phyloP scores from a whole-genome alignment of 1,140 invertebrate species.

The Elymnias hypermnestra region DNA sequence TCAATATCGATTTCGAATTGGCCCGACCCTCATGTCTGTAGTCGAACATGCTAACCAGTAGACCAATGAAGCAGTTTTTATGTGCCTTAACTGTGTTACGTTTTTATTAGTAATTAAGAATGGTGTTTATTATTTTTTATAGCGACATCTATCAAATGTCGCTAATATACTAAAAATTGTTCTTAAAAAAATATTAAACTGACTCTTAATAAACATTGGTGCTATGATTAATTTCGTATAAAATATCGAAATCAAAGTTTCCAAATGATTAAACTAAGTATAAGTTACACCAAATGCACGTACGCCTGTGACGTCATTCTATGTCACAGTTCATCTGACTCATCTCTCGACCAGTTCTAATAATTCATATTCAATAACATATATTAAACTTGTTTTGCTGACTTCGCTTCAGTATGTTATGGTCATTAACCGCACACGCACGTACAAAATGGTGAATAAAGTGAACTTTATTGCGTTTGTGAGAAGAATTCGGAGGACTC shows the following conservation, averaged over 20 bases:
- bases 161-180: no score
- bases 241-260: neutral
- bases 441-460: slow-evolving; percentile 28
- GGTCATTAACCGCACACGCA: slow-evolving; percentile 27
- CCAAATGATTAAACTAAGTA: slow-evolving; percentile 3
- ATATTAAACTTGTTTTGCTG: slow-evolving; percentile 38
- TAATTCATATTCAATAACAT: slow-evolving; percentile 29
- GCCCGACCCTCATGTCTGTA: no score
- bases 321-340: slow-evolving; percentile 25
- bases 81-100: no score
- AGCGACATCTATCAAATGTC: no score
- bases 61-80: no score
- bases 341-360: slow-evolving; percentile 36
- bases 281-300: slow-evolving; percentile 9
- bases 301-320: slow-evolving; percentile 19
- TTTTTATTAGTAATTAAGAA: no score
- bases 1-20: no score
- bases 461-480: slow-evolving; percentile 21
- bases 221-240: no score
- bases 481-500: slow-evolving; percentile 23
- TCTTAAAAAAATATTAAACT: no score
- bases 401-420: slow-evolving; percentile 33
- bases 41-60: no score
- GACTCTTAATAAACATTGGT: no score
- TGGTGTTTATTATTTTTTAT: no score